Conservation (phyloP, 2,888 invertebrate species). For the Oasisia sp. region DNA sequence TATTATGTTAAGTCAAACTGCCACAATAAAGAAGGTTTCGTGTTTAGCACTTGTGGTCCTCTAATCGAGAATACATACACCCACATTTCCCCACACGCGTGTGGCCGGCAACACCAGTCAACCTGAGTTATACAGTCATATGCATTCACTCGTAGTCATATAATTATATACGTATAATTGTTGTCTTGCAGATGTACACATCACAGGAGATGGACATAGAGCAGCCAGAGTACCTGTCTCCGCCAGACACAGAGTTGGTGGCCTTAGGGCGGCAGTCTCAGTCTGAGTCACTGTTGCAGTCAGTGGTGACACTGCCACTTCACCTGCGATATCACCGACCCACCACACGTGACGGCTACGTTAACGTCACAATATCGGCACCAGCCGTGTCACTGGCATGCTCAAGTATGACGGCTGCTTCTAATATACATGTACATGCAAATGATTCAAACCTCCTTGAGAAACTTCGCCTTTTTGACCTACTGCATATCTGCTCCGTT, state of each 20-base stretch:
- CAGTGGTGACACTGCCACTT: background rate
- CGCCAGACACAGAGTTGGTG: background rate
- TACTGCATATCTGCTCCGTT: background rate
- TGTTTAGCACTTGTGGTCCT: too few relatives aligned
- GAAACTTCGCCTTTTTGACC: background rate
- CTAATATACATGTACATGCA: background rate
- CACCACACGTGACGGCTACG: background rate
- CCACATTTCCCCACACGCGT: too few relatives aligned
- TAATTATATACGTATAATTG: background rate
- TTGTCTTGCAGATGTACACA: background rate
- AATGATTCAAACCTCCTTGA: background rate
- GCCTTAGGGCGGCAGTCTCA: background rate
- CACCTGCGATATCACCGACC: background rate
- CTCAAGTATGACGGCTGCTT: background rate
- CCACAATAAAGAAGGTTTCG: too few relatives aligned
- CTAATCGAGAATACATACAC: too few relatives aligned
- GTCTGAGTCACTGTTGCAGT: background rate
- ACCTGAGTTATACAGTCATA: too few relatives aligned
- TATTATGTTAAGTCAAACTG: too few relatives aligned
- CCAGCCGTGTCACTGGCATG: background rate
- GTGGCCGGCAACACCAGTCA: too few relatives aligned
- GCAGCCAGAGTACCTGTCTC: background rate
- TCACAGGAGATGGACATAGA: background rate
- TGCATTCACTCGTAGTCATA: background rate
- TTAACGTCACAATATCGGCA: background rate